These are phyloP conservation scores for Cheilosia variabilis DNA, from an alignment of 2,888 invertebrate genomes.

Conservation along the genomic window DNA sequence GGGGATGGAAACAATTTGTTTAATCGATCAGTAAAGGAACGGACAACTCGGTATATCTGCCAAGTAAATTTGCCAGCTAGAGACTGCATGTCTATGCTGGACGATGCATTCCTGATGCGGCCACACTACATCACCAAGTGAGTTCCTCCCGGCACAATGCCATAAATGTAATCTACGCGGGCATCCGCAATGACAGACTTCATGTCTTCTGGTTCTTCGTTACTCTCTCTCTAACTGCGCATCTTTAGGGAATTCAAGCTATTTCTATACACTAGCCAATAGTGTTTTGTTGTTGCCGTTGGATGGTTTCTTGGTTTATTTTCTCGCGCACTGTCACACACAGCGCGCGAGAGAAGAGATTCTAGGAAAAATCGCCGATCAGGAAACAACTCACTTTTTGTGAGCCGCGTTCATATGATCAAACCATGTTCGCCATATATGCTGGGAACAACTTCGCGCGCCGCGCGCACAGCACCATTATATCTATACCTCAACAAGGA, in stretches of 20 bases:
- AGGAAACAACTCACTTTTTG: conserved; percentile 76
- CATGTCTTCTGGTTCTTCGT: conserved; percentile 75
- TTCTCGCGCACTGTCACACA: conserved; percentile 33
- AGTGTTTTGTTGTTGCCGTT: conserved; percentile 48
- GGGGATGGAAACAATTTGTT: too few relatives aligned
- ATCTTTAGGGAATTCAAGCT: conserved; percentile 76
- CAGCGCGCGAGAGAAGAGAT: conserved; percentile 49
- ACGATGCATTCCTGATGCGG: conserved; percentile 65
- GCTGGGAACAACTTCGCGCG: conserved; percentile 69
- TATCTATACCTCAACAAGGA: conserved; percentile 40
- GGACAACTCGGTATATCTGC: background rate
- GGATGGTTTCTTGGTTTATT: conserved; percentile 20
- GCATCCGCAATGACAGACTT: conserved; percentile 76
- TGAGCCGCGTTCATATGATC: conserved; percentile 59
- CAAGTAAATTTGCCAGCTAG: conserved; percentile 62
- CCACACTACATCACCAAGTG: conserved; percentile 61
- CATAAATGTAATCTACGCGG: conserved; percentile 76
- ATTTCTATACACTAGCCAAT: conserved; percentile 62
- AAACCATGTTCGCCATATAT: conserved; percentile 62
- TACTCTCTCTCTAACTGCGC: conserved; percentile 69
- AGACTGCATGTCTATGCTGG: conserved; percentile 73
- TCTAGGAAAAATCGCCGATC: conserved; percentile 74
- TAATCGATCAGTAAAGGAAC: too few relatives aligned
- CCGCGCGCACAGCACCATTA: conserved; percentile 20
- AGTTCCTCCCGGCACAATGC: conserved; percentile 75